Conservation (phyloP, 2,888 invertebrate genomes). For the Tanypteryx hageni region DNA sequence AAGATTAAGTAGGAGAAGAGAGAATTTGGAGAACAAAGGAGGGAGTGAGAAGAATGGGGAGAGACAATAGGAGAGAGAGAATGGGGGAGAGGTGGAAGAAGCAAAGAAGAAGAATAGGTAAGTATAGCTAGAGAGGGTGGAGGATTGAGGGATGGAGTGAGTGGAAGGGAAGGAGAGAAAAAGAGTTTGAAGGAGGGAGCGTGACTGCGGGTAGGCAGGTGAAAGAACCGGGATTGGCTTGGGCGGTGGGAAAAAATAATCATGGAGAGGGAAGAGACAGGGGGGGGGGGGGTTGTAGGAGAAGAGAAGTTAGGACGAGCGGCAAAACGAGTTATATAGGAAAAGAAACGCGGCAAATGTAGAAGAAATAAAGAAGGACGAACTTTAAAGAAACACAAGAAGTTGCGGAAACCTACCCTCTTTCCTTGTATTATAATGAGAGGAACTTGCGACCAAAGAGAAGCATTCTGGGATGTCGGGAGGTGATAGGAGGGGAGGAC, state of each 20-base stretch:
- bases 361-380: constrained; percentile 21
- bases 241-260: too few relatives aligned
- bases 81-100: not conserved
- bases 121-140: not conserved
- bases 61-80: not conserved
- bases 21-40: not conserved
- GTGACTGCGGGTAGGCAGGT: too few relatives aligned
- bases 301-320: not conserved
- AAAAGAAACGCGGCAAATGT: not conserved
- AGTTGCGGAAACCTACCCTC: not conserved
- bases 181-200: too few relatives aligned
- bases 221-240: too few relatives aligned
- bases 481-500: not conserved
- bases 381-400: constrained; percentile 52
- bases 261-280: not conserved
- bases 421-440: constrained; percentile 30
- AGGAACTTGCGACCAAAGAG: not conserved
- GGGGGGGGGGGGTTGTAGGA: not conserved
- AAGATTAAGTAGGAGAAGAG: not conserved
- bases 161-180: not conserved
- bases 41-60: not conserved
- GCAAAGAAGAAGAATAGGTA: not conserved
- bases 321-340: not conserved
- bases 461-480: not conserved
- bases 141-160: not conserved